phyloP scores from a whole-genome alignment of 2,797 vertebrate genomes.

The Neoniphon sammara region DNA sequence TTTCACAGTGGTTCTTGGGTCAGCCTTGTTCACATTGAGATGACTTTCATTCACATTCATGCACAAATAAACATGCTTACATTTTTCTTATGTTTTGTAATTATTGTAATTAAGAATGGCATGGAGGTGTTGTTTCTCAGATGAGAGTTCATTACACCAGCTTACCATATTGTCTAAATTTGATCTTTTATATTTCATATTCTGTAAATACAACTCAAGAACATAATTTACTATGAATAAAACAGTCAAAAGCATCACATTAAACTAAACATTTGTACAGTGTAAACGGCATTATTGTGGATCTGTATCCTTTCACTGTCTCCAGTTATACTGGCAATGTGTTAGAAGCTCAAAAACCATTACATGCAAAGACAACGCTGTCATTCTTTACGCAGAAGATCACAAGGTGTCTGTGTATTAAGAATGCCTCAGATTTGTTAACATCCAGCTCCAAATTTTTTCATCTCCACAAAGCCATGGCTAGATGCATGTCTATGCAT shows the following conservation, averaged over 20 bases:
- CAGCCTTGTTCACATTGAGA: not conserved
- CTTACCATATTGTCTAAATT: not conserved
- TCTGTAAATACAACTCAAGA: not conserved
- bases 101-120: not conserved
- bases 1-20: not conserved
- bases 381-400: not conserved
- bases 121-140: not conserved
- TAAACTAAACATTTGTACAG: not conserved
- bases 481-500: too few relatives aligned
- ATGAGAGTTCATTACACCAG: conserved; percentile 4
- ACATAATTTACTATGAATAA: too few relatives aligned
- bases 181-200: not conserved
- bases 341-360: not conserved
- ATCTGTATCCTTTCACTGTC: conserved; percentile 25
- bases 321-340: not conserved
- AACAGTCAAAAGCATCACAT: not conserved
- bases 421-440: too few relatives aligned
- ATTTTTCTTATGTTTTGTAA: not conserved
- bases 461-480: too few relatives aligned
- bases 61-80: not conserved
- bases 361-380: not conserved
- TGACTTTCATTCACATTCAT: not conserved
- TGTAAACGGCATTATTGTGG: conserved; percentile 25
- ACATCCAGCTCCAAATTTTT: too few relatives aligned
- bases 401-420: too few relatives aligned